phyloP scores from a whole-genome alignment of 2,888 invertebrate species.

The Trachelus iudaicus region DNA sequence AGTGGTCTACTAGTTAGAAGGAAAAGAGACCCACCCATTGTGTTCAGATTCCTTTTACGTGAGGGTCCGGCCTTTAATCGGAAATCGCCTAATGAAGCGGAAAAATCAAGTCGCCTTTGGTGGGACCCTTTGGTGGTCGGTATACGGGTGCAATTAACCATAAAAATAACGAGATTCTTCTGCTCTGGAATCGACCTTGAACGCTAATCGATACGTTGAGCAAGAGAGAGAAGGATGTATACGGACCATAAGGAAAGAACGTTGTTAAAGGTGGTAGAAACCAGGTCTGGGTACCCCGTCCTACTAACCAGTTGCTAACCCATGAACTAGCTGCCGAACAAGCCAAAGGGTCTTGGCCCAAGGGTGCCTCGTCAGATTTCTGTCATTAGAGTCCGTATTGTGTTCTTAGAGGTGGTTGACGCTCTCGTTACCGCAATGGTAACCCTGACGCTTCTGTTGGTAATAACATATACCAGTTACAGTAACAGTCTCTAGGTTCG shows the following conservation, averaged over 20 bases:
- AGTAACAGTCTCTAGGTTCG: background rate
- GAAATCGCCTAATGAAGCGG: slow-evolving; percentile 59
- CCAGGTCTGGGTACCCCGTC: background rate
- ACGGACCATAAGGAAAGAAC: background rate
- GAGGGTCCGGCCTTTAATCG: slow-evolving; percentile 39
- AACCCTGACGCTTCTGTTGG: background rate
- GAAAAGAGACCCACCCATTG: background rate
- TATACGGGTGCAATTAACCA: slow-evolving; percentile 58
- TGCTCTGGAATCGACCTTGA: slow-evolving; percentile 12
- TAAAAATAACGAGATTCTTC: slow-evolving; percentile 62
- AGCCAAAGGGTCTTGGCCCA: slow-evolving; percentile 35
- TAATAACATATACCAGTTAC: background rate
- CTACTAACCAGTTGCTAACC: background rate
- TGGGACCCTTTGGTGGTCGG: slow-evolving; percentile 35
- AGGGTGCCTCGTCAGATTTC: slow-evolving; percentile 62
- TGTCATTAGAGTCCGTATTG: slow-evolving; percentile 65
- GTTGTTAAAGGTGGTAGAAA: background rate
- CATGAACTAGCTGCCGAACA: background rate
- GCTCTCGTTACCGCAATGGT: slow-evolving; percentile 23
- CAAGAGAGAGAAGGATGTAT: slow-evolving; percentile 24
- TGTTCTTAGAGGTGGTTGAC: slow-evolving; percentile 55
- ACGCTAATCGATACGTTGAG: slow-evolving; percentile 30
- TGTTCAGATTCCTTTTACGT: slow-evolving; percentile 10
- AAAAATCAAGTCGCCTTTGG: slow-evolving; percentile 57
- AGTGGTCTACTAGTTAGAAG: background rate